Conservation (phyloP, 2,797 vertebrate genomes). For the Cheirogaleus major region DNA sequence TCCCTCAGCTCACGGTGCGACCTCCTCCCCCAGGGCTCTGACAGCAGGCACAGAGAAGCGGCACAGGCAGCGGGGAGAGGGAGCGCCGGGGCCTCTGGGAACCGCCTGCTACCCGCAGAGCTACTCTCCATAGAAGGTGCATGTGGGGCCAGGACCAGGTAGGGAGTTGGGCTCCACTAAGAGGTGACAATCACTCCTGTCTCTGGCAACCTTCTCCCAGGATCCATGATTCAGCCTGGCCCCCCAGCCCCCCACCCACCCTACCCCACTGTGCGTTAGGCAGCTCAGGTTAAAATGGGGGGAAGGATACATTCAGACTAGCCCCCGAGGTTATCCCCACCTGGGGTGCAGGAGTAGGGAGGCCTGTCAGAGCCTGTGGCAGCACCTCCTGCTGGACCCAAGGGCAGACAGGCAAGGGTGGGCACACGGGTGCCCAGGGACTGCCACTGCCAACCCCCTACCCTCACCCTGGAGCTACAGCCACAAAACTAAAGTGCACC, state of each 20-base stretch:
- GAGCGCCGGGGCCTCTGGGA: neutral
- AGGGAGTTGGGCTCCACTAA: slow-evolving; percentile 40
- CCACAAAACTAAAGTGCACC: slow-evolving; percentile 52
- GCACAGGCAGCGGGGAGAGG: neutral
- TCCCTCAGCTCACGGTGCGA: neutral
- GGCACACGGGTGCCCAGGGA: neutral
- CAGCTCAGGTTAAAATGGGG: slow-evolving; percentile 72
- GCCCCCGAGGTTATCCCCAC: slow-evolving; percentile 32
- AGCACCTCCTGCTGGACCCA: neutral
- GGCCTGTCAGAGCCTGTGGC: neutral
- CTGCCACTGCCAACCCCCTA: neutral
- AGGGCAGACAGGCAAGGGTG: neutral
- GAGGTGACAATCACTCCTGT: neutral
- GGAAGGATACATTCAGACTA: slow-evolving; percentile 76
- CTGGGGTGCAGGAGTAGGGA: neutral
- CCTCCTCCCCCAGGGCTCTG: neutral
- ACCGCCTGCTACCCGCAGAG: neutral
- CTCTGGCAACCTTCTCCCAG: neutral
- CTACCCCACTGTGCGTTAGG: slow-evolving; percentile 60
- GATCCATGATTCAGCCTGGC: slow-evolving; percentile 20
- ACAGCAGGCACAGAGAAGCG: slow-evolving; percentile 59
- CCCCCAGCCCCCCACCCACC: neutral
- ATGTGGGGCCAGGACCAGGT: slow-evolving; percentile 32
- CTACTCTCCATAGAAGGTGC: slow-evolving; percentile 46
- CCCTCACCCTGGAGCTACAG: neutral